Conservation (phyloP, 2,888 invertebrate genomes). For the Deroplatys truncata region DNA sequence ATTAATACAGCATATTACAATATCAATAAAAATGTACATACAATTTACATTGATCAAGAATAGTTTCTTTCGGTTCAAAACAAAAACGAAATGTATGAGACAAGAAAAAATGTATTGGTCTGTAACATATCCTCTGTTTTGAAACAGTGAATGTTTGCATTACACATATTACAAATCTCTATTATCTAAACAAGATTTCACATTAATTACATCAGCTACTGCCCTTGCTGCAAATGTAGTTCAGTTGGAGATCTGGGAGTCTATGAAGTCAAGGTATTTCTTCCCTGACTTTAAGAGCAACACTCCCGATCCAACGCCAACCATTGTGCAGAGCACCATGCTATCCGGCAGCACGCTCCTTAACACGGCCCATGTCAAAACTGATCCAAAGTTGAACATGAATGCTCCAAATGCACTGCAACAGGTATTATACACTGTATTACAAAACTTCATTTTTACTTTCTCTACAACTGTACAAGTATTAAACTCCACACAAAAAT, state of each 20-base stretch:
- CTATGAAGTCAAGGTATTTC: slow-evolving; percentile 61
- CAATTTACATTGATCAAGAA: not conserved
- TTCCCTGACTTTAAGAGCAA: slow-evolving; percentile 60
- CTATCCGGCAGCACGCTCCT: slow-evolving; percentile 72
- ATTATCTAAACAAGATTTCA: not conserved
- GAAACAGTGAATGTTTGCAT: not conserved
- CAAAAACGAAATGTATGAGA: not conserved
- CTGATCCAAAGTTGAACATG: slow-evolving; percentile 84
- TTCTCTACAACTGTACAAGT: no score
- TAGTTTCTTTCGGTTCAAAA: not conserved
- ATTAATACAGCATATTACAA: not conserved
- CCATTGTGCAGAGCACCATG: slow-evolving; percentile 59
- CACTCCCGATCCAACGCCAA: slow-evolving; percentile 67
- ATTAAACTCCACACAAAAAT: no score
- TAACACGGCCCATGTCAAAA: slow-evolving; percentile 82
- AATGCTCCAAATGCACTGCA: slow-evolving; percentile 62
- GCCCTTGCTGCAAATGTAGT: not conserved
- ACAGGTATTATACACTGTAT: slow-evolving; percentile 31
- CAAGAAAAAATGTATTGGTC: not conserved
- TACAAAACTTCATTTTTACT: no score
- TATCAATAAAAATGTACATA: not conserved
- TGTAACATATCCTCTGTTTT: not conserved
- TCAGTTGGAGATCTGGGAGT: slow-evolving; percentile 36
- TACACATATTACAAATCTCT: not conserved
- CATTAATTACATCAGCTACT: not conserved